phyloP scores from a whole-genome alignment of 2,888 invertebrate genomes.

The Agonopterix alstromeriana region DNA sequence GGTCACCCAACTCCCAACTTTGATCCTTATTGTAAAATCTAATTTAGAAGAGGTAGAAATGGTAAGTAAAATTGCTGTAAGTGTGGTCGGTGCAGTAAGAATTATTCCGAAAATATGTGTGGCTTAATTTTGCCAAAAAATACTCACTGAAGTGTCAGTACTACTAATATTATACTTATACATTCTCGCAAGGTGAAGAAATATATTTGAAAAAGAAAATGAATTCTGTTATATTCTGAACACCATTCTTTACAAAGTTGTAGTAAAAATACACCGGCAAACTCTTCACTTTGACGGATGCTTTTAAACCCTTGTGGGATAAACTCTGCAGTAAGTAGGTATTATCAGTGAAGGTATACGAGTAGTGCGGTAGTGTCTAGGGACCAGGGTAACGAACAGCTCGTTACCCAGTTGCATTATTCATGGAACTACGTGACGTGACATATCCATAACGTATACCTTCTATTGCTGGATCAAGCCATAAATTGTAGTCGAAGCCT shows the following conservation, averaged over 20 bases:
- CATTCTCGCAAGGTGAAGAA: background rate
- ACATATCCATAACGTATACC: background rate
- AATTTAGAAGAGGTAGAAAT: too few species aligned
- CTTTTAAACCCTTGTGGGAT: background rate
- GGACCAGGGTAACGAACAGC: background rate
- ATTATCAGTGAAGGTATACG: background rate
- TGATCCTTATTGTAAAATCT: too few species aligned
- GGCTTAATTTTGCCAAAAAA: too few species aligned
- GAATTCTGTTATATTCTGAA: background rate
- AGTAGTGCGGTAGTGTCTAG: background rate
- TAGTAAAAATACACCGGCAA: background rate
- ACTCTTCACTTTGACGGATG: background rate
- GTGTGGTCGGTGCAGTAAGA: too few species aligned
- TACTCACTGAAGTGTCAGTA: background rate
- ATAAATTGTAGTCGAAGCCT: too few species aligned
- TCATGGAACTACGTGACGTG: slow-evolving; percentile 2
- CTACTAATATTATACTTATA: too few species aligned
- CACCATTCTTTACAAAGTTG: background rate
- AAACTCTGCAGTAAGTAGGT: background rate
- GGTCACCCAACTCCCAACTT: too few species aligned
- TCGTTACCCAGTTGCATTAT: slow-evolving; percentile 7
- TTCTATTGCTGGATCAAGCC: too few species aligned
- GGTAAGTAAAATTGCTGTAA: too few species aligned
- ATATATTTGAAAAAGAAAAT: background rate
- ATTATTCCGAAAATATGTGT: background rate